A percentile compares a stretch with the other conserved stretches of the same genome.
Evolutionary conservation across 2,888 invertebrate genomes (phyloP).

Genomic region (Limnephilus rhombicus): DNA sequence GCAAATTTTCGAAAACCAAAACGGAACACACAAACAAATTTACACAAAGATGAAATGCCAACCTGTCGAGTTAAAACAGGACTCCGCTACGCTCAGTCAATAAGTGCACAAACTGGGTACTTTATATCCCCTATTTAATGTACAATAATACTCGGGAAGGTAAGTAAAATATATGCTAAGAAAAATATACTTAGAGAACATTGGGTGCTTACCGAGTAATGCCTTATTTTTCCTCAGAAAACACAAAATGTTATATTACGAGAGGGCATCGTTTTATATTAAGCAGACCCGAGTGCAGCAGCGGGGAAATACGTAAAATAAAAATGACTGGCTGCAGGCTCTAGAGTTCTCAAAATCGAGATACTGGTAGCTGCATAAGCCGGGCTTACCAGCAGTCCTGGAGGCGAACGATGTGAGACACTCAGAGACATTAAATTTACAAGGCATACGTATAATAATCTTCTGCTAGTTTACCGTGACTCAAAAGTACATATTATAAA

Average conservation of each 20-base stretch:
- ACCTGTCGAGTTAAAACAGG: too few species aligned
- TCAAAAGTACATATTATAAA: neutral
- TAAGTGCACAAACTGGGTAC: too few species aligned
- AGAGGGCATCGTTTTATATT: neutral
- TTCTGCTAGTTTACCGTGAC: neutral
- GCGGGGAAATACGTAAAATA: neutral
- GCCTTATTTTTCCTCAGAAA: neutral
- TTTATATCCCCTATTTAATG: neutral
- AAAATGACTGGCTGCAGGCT: neutral
- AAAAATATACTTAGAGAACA: neutral
- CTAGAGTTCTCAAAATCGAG: neutral
- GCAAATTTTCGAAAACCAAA: too few species aligned
- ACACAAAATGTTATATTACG: neutral
- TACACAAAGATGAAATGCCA: too few species aligned
- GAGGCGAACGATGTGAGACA: neutral
- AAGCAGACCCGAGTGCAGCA: neutral
- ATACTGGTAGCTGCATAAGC: neutral
- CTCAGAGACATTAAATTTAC: neutral
- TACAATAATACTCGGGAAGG: too few species aligned
- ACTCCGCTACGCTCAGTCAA: too few species aligned
- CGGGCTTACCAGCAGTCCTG: neutral
- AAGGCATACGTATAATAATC: neutral
- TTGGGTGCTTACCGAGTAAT: neutral
- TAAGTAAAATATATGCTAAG: neutral
- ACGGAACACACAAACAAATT: too few species aligned